Evolutionary conservation across 2,888 invertebrate genomes (phyloP), one percentile per base, ranked within the genome.

Genomic region (Busseola fusca): DNA sequence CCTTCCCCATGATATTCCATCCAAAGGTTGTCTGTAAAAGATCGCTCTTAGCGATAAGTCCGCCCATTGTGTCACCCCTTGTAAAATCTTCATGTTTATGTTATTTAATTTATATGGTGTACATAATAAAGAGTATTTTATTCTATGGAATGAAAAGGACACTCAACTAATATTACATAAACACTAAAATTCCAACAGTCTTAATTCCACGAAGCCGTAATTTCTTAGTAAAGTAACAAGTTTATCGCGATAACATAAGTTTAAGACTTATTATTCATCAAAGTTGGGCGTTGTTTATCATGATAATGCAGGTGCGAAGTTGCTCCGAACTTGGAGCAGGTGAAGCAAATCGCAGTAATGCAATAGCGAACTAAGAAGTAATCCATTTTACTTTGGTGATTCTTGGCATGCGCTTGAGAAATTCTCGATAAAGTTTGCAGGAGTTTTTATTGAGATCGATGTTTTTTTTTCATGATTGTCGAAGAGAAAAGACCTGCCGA

Each of bases 351-450:
- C 68, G 72, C 67, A 76, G 83, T 83, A 78, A 77, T 76, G 81
- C 74, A 83, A 71, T 73, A 74, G 67, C 65, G 59, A 80, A 74
- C 74, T 81, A 56, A 67, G 69, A 73, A 74, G 75, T 72, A 76
- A 84, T 84, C 84, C 84, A 83, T 81, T 81, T 74, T 81, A 84
- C 77, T 83, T 80, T 52, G 77, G 79, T 81, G 76, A 76, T 74
- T 69, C 71, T 81, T 78, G 65, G 63, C 56, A 14, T 52, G 25
- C 69, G 48, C 62, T 5, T 34, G 63, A 34, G 62, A 68, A n/a
- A 57, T 27, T 58, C 1, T 58, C 64, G 64, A 79, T 80, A 54
- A 50, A 50, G n/a, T 18, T 70, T 42, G 25, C 52, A 21, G 42
- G 30, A 59, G 27, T 16, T 58, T 76, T 57, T 52, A 34, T 66